phyloP scores from a whole-genome alignment of 2,113 vertebrate species.

The Oplegnathus fasciatus region DNA sequence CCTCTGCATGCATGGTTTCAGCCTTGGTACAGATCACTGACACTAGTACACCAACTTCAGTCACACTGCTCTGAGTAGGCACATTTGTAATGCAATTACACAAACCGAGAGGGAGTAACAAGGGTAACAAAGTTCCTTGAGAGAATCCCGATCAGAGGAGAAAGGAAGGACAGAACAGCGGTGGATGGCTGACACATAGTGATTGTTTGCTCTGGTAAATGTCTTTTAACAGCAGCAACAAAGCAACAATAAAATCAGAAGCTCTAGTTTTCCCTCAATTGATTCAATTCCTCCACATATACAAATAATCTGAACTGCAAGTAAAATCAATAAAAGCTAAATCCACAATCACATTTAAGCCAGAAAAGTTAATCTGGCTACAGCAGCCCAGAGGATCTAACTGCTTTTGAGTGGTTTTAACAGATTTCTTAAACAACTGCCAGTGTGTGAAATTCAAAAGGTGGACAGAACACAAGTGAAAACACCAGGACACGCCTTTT shows the following conservation, averaged over 20 bases:
- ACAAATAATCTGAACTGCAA: slow-evolving; percentile 57
- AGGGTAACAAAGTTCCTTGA: slow-evolving; percentile 27
- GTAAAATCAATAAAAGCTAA: slow-evolving; percentile 56
- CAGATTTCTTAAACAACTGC: slow-evolving; percentile 20
- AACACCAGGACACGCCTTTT: neutral
- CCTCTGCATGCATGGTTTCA: slow-evolving; percentile 11
- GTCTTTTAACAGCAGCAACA: slow-evolving; percentile 47
- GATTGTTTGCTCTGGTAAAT: slow-evolving; percentile 52
- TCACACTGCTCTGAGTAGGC: slow-evolving; percentile 59
- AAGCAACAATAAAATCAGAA: slow-evolving; percentile 32
- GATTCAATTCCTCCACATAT: slow-evolving; percentile 36
- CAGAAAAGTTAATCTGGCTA: slow-evolving; percentile 32
- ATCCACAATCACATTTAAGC: slow-evolving; percentile 52
- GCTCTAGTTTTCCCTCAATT: slow-evolving; percentile 19
- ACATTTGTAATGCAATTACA: slow-evolving; percentile 59
- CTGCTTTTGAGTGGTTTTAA: slow-evolving; percentile 45
- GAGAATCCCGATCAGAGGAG: neutral
- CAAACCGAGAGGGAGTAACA: slow-evolving; percentile 23
- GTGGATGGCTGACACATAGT: slow-evolving; percentile 6
- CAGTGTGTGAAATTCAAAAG: slow-evolving; percentile 28
- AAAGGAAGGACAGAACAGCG: slow-evolving; percentile 27
- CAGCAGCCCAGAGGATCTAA: slow-evolving; percentile 1
- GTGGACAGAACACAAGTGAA: neutral
- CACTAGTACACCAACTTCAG: slow-evolving; percentile 14
- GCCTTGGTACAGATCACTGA: slow-evolving; percentile 18